Conservation (phyloP, 2,113 vertebrate genomes). For the Dicentrarchus labrax region DNA sequence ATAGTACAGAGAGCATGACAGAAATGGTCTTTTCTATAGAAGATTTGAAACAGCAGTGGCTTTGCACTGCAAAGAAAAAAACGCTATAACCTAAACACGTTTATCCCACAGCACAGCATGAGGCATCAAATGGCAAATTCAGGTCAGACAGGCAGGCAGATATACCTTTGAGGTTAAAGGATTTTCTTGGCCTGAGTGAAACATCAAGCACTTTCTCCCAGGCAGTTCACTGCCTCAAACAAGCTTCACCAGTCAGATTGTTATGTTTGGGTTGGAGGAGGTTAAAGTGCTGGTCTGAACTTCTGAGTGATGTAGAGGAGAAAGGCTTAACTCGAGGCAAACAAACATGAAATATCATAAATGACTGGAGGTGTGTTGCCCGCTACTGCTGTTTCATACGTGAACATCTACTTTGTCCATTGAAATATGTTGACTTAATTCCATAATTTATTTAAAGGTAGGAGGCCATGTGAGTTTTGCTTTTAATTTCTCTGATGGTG, state of each 20-base stretch:
- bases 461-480: neutral
- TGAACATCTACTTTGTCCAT: neutral
- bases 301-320: constrained; percentile 4
- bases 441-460: too few species aligned
- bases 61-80: neutral
- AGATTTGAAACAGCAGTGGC: neutral
- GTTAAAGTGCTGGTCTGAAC: constrained; percentile 6
- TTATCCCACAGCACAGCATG: constrained; percentile 33
- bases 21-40: neutral
- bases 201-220: constrained; percentile 36
- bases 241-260: constrained; percentile 35
- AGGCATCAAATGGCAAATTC: constrained; percentile 40
- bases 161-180: constrained; percentile 38
- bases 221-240: constrained; percentile 20
- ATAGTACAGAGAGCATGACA: neutral
- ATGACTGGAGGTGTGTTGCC: neutral
- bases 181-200: constrained; percentile 47
- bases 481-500: neutral
- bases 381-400: neutral
- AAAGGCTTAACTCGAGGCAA: neutral
- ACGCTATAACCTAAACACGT: constrained; percentile 14
- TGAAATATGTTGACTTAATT: neutral
- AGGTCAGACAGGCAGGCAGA: constrained; percentile 21
- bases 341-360: neutral
- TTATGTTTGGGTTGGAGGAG: constrained; percentile 29